Evolutionary conservation across 1,140 invertebrate species (phyloP), one percentile per base, ranked within the genome.

Genomic region (Tigriopus japonicus): DNA sequence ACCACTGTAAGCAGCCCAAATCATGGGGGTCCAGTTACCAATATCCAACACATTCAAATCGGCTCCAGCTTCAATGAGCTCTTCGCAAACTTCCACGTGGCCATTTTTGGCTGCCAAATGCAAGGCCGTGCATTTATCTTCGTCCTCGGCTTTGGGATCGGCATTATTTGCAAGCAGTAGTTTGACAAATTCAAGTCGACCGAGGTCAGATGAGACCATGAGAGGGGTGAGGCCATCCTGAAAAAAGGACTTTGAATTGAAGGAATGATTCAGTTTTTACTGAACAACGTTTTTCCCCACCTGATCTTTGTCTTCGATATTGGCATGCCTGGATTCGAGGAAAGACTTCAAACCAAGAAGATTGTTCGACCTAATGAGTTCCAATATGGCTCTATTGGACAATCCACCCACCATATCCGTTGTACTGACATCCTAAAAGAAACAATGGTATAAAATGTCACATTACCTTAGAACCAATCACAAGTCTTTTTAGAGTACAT

Each of bases 1-100:
- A 3, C 90, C 90, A 72, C 94, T 92, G 70, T 98, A 98, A 7
- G 86, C 81, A 0, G 91, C 90, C 94, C 94, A 98, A 86, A 98
- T 94, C 42, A 98, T 76, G 0, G 92, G 77, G 1, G 91, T 91
- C 93, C 94, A 98, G 21, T 88, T 88, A 65, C 91, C 91, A 80
- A 92, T 84, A 71, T 98, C 93, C 65, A 85, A 81, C 64, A 94
- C 86, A 68, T 98, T 89, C 52, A 96, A 79, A 49, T 80, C 73
- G 43, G 88, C 89, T 24, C 85, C 85, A 71, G 87, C 82, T 64
- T 95, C 88, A 6, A 97, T 69, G 9, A 98, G 72, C 66, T 90
- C 80, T 55, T 80, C 73, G 21, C 86, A 86, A 52, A 94, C 80
- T 62, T 89, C 82, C 17, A 81, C 74, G 71, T 89, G 80, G 0